phyloP scores from a whole-genome alignment of 1,140 invertebrate genomes.

The Amyelois transitella region DNA sequence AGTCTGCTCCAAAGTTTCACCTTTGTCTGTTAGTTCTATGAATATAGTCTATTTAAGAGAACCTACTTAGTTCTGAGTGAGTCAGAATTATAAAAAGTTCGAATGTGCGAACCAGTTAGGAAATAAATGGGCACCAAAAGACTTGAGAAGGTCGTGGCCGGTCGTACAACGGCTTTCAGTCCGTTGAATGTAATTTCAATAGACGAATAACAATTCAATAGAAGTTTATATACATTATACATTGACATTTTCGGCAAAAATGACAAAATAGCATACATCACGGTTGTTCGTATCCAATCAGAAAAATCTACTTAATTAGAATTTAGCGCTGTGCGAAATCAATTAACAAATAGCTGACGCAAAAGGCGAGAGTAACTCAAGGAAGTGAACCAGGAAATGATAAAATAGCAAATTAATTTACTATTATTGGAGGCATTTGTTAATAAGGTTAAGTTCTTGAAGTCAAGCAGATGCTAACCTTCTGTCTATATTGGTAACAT shows the following conservation, averaged over 20 bases:
- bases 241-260: background rate
- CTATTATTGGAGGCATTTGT: background rate
- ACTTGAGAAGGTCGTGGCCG: conserved; percentile 51
- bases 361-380: too few relatives aligned
- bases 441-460: conserved; percentile 13
- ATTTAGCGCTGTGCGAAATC: too few relatives aligned
- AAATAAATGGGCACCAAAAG: conserved; percentile 50
- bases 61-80: conserved; percentile 41
- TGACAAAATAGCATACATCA: too few relatives aligned
- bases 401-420: background rate
- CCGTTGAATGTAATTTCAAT: conserved; percentile 11
- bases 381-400: too few relatives aligned
- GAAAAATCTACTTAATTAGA: too few relatives aligned
- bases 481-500: conserved; percentile 38
- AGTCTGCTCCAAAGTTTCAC: background rate
- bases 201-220: conserved; percentile 15
- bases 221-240: conserved; percentile 4
- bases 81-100: conserved; percentile 40
- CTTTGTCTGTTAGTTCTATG: background rate
- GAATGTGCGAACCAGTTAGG: conserved; percentile 29
- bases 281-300: too few relatives aligned
- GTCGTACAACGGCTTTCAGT: conserved; percentile 50
- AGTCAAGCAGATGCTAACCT: conserved; percentile 22
- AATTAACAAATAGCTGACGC: too few relatives aligned
- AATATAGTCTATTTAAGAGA: conserved; percentile 47